Percentiles rank a stretch among this genome's conserved stretches.
phyloP scores from a whole-genome alignment of 2,797 vertebrate genomes.

The Brachymystax lenok region DNA sequence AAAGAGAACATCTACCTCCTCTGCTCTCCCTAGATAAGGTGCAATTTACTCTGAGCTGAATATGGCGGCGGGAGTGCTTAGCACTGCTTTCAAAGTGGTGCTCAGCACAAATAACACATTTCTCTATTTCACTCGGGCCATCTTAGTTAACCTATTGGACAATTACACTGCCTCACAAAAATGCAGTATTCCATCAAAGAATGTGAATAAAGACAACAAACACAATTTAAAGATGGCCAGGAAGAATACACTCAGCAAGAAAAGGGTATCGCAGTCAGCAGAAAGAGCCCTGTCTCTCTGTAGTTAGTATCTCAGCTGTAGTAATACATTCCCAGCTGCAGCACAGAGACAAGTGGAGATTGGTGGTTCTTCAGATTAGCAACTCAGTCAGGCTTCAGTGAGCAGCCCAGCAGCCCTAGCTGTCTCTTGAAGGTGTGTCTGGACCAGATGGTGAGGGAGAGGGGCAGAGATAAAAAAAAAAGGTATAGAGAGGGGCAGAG shows the following conservation, averaged over 20 bases:
- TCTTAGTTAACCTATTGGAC: slow-evolving; percentile 29
- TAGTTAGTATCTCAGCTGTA: background rate
- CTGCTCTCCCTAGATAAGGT: slow-evolving; percentile 34
- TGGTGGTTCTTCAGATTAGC: slow-evolving; percentile 32
- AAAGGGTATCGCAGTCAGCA: background rate
- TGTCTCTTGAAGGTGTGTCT: slow-evolving; percentile 18
- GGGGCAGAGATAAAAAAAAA: no score
- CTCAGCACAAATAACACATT: background rate
- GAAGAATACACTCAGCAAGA: background rate
- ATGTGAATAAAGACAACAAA: background rate
- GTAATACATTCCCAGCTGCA: background rate
- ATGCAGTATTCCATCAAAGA: slow-evolving; percentile 2
- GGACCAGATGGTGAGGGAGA: background rate
- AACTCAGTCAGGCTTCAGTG: slow-evolving; percentile 19
- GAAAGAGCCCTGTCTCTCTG: background rate
- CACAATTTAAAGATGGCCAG: background rate
- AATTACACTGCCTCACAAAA: slow-evolving; percentile 1
- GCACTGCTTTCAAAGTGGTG: background rate
- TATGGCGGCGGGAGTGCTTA: background rate
- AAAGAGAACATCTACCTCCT: slow-evolving; percentile 19
- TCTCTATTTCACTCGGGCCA: background rate
- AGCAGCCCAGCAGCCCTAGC: slow-evolving; percentile 6
- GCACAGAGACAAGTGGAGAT: background rate
- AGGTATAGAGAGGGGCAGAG: background rate
- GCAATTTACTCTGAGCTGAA: slow-evolving; percentile 31